These are phyloP conservation scores for Stramonita haemastoma DNA, from an alignment of 2,888 invertebrate species.

Conservation along the genomic window DNA sequence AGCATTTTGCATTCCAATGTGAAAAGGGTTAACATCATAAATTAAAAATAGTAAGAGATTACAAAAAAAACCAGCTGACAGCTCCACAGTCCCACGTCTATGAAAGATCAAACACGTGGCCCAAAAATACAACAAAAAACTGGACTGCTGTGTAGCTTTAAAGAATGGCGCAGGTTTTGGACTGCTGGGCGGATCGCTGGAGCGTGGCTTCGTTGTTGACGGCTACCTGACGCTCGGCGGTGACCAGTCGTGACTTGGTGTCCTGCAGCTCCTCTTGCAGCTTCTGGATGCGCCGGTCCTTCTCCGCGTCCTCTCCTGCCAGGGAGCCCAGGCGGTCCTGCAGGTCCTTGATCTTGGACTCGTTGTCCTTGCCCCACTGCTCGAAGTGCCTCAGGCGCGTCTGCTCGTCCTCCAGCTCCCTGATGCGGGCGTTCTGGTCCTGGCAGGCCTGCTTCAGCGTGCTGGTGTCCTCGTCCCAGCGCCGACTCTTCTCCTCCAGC, in stretches of 20 bases:
- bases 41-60: no score
- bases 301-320: conserved; percentile 45
- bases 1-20: no score
- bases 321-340: conserved; percentile 44
- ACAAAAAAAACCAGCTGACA: no score
- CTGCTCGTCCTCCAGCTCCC: conserved; percentile 29
- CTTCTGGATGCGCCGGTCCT: conserved; percentile 40
- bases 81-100: no score
- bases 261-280: conserved; percentile 44
- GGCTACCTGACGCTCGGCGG: conserved; percentile 32
- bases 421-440: conserved; percentile 14
- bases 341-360: conserved; percentile 44
- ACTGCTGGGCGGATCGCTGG: conserved; percentile 24
- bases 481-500: conserved; percentile 24
- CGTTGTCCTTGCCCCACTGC: conserved; percentile 40
- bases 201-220: conserved; percentile 1
- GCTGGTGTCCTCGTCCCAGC: conserved; percentile 22
- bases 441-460: conserved; percentile 15
- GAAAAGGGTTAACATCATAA: no score
- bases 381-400: conserved; percentile 30
- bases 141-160: neutral
- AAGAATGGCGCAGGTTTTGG: conserved; percentile 44
- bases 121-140: neutral
- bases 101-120: neutral
- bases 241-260: conserved; percentile 27